Evolutionary conservation across 2,113 vertebrate genomes (phyloP).

Genomic region (Empidonax alnorum): DNA sequence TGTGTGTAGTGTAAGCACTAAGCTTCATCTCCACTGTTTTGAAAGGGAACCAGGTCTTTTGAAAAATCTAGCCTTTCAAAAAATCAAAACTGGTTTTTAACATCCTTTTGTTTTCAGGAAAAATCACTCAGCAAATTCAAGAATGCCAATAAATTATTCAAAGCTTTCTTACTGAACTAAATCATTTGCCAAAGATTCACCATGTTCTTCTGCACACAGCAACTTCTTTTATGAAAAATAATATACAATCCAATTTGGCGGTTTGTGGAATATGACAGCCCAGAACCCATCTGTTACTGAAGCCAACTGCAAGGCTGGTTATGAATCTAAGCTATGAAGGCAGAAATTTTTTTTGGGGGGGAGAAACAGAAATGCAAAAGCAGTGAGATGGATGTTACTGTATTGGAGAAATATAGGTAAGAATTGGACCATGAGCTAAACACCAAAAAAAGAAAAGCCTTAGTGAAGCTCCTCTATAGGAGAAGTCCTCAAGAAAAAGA

Average conservation of each 20-base stretch:
- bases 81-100: neutral
- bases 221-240: constrained; percentile 17
- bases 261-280: neutral
- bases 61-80: neutral
- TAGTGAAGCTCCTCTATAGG: neutral
- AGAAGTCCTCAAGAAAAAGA: neutral
- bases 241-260: neutral
- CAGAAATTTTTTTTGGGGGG: neutral
- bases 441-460: neutral
- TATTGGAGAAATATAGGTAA: neutral
- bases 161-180: neutral
- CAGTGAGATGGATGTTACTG: neutral
- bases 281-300: constrained; percentile 36
- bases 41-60: neutral
- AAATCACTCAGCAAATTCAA: neutral
- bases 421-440: neutral
- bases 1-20: neutral
- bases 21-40: neutral
- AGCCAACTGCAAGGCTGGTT: neutral
- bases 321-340: neutral
- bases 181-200: neutral
- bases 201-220: neutral
- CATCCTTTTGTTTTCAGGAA: neutral
- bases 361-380: neutral
- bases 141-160: neutral